These are phyloP conservation scores for Hyperoplus immaculatus DNA, from an alignment of 2,797 vertebrate genomes.

Conservation along the genomic window DNA sequence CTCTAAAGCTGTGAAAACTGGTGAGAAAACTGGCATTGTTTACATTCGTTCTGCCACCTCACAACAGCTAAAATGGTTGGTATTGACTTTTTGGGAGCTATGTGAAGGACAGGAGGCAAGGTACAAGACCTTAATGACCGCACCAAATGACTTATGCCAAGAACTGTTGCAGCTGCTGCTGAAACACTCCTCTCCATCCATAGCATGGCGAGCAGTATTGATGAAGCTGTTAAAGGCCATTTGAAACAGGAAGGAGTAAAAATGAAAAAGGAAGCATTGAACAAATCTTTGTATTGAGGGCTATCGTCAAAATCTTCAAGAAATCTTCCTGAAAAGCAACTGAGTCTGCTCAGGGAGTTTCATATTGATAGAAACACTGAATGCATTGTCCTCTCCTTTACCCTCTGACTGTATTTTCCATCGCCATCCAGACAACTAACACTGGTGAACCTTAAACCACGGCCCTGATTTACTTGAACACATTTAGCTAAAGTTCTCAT, in stretches of 20 bases:
- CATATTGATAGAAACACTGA: not conserved
- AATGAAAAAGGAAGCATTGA: constrained; percentile 20
- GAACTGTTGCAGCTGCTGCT: constrained; percentile 30
- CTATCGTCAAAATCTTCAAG: constrained; percentile 8
- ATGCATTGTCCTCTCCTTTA: not conserved
- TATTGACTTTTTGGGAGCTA: constrained; percentile 69
- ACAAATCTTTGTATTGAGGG: constrained; percentile 2
- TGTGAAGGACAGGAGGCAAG: constrained; percentile 48
- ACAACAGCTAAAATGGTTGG: constrained; percentile 53
- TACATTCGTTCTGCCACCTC: constrained; percentile 46
- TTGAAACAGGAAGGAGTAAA: constrained; percentile 42
- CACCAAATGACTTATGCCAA: constrained; percentile 50
- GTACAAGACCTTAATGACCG: constrained; percentile 70
- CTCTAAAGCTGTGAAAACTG: constrained; percentile 46
- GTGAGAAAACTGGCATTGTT: constrained; percentile 69
- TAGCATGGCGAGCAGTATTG: constrained; percentile 53
- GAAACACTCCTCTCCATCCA: constrained; percentile 41
- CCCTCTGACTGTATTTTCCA: not conserved
- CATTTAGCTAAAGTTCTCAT: constrained; percentile 14
- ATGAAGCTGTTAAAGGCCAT: constrained; percentile 52
- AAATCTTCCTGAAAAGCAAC: not conserved
- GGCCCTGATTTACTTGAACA: constrained; percentile 18
- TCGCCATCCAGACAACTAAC: constrained; percentile 8
- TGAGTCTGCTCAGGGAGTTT: not conserved
- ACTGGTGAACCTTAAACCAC: constrained; percentile 4